Evolutionary conservation across 2,888 invertebrate genomes (phyloP), one percentile per base, ranked within the genome.

Genomic region (Ligdia adustata): DNA sequence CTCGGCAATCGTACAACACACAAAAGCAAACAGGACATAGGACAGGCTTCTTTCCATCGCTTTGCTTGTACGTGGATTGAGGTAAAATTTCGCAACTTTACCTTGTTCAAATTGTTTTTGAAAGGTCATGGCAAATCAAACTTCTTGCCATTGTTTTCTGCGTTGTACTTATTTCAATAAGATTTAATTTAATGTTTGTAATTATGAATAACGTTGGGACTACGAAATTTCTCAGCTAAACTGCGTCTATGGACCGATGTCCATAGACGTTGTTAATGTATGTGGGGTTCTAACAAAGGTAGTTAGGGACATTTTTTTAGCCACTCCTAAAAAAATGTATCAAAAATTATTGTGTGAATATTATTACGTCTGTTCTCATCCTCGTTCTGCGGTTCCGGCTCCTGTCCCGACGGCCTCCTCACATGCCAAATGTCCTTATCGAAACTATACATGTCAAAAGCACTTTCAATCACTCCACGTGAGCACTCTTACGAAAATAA

Each of bases 381-480:
- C 3, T 71, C 64, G 29, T 68, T 73, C 46, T 62, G 75, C 7
- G 12, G 42, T 2, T 60, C 61, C 6, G 72, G 70, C 9, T 77
- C 53, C 32, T 43, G 57, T n/a, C 43, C 48, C 22, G 79, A 79
- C 9, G 82, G 75, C 18, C 73, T 67, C 39, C 82, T 70, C 54
- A 89, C 89, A 57, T 90, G 89, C 90, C 90, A 90, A 55, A 89
- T 60, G 56, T 90, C 89, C 60, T 82, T 86, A 62, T 90, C 90
- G 57, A 90, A 90, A 64, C 90, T 90, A 53, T 82, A 90, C 89
- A 90, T 90, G 42, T 52, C 51, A 15, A 28, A 38, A 49, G 31
- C 54, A 60, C 56, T 45, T n/a, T 29, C 24, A 11, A 43, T 29
- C 41, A 45, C 48, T 42, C 28, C 22, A 34, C 18, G 16, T 29